A percentile compares a stretch with the other conserved stretches of the same genome.
Evolutionary conservation across 2,888 invertebrate species (phyloP).

Genomic region (Thecophora atra): DNA sequence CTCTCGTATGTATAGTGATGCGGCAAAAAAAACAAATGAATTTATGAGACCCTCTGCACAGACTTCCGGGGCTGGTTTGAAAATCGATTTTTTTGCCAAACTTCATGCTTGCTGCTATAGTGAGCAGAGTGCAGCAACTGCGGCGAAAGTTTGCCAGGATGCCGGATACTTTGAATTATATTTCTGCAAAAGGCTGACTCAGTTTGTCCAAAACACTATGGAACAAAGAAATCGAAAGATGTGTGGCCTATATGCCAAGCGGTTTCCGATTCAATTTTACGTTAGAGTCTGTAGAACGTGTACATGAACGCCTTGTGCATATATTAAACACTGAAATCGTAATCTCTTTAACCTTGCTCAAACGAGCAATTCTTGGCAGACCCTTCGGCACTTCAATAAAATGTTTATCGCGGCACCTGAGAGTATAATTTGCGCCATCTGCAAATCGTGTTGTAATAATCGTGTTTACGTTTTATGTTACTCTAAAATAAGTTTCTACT

Average conservation of each 20-base stretch:
- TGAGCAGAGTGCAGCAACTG: not conserved
- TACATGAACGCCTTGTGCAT: not conserved
- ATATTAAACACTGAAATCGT: not conserved
- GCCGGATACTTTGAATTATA: not conserved
- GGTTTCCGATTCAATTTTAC: not conserved
- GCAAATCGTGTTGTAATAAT: no score
- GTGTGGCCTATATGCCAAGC: not conserved
- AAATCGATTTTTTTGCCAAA: constrained; percentile 15
- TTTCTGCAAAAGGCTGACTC: not conserved
- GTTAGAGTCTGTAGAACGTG: not conserved
- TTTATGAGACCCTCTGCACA: constrained; percentile 1
- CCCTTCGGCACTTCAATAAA: no score
- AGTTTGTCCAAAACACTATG: not conserved
- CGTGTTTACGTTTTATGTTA: no score
- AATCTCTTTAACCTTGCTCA: no score
- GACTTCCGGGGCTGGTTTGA: not conserved
- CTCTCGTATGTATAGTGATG: not conserved
- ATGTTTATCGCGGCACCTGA: no score
- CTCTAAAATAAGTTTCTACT: no score
- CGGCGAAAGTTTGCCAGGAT: not conserved
- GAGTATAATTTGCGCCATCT: no score
- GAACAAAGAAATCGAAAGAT: not conserved
- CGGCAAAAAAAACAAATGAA: constrained; percentile 11
- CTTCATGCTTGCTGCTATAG: not conserved
- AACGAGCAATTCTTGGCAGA: no score